Base-by-base conservation (phyloP, 2,797 vertebrate species). In the Cacajao melanocephalus region DNA sequence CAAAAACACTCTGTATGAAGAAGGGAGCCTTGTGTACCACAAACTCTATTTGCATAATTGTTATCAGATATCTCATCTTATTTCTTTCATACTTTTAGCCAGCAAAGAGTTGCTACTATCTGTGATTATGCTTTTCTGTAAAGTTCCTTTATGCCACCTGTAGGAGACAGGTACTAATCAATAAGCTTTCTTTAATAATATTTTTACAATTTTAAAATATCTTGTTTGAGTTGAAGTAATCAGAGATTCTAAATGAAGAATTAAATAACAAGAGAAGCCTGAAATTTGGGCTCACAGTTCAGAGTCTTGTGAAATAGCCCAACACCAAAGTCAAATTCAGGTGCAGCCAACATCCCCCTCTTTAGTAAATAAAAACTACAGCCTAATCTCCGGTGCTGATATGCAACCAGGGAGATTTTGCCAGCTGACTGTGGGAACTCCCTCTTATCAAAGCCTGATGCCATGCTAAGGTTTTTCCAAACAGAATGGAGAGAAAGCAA, bases 221-320 rank as follows among this genome's bases (percentile, higher is more conserved):
- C 84, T 98, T 96, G 50, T 97, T 98, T 97, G 97, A 97, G 95
- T 98, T 97, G 96, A 98, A 98, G 94, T 80, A 97, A 95, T 95
- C 92, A 97, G 90, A 98, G 84, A 97, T 91, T 92, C 82, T 55
- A 70, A 75, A 46, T 58, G 92, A 96, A 50, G 58, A 83, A 90
- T 90, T 93, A 73, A 92, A 12, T 39, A 85, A 58, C 15, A 73
- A 30, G 13, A 46, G 90, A 96, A 91, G 41, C 0, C 81, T 88
- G 26, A 96, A 70, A 96, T 91, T 82, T 97, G 20, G 52, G 14
- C 75, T 96, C 39, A 61, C 26, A 58, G 33, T 7, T 86, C 64
- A 78, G 93, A 92, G 30, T 28, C 70, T 88, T 83, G 44, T 97
- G 95, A 97, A 95, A 28, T 88, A 90, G 89, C 70, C 73, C 67